phyloP scores from a whole-genome alignment of 2,797 vertebrate genomes.

The Halcyon badia region DNA sequence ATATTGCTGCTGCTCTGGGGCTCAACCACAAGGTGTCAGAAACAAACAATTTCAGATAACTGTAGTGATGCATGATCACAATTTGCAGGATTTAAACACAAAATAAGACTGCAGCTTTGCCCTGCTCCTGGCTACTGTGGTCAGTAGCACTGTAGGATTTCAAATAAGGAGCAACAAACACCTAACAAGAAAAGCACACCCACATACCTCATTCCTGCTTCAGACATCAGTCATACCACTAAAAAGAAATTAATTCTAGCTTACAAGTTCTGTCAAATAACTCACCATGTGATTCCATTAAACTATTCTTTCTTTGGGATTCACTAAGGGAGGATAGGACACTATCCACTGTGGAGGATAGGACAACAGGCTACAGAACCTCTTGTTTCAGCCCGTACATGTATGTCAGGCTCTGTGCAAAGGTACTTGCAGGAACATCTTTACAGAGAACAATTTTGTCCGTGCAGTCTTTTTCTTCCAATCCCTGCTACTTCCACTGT shows the following conservation, averaged over 20 bases:
- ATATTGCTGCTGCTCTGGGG: not conserved
- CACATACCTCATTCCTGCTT: not conserved
- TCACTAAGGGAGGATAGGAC: too few relatives aligned
- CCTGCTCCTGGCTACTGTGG: not conserved
- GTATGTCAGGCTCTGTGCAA: not conserved
- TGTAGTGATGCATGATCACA: not conserved
- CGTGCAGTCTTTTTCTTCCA: not conserved
- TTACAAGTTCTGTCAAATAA: not conserved
- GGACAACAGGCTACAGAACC: not conserved
- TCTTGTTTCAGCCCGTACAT: not conserved
- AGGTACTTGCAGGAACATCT: not conserved
- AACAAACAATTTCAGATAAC: not conserved
- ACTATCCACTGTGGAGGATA: not conserved
- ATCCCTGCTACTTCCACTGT: not conserved
- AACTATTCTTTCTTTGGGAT: not conserved
- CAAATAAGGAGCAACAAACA: not conserved
- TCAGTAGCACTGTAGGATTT: not conserved
- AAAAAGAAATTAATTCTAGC: not conserved
- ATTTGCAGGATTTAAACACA: not conserved
- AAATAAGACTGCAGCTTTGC: not conserved
- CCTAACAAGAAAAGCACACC: not conserved
- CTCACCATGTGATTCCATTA: not conserved
- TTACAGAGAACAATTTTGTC: not conserved
- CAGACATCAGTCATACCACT: not conserved
- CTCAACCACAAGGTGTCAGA: conserved; percentile 23